Base-by-base conservation (phyloP, 2,888 invertebrate genomes). In the Anaspis maculata region DNA sequence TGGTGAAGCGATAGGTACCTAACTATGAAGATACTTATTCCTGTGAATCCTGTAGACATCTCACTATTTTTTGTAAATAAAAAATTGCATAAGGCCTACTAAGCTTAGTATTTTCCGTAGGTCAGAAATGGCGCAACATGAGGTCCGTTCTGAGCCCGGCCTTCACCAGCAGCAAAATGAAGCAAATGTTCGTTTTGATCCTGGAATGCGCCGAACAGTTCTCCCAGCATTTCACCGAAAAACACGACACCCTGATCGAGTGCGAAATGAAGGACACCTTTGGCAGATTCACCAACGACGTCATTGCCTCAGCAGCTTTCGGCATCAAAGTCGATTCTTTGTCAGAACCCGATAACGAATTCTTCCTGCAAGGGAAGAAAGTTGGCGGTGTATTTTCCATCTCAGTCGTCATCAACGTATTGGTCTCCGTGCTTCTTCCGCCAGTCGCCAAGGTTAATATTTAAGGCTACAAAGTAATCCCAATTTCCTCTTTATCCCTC, bases 241-340 rank as follows among this genome's bases (percentile, higher is more conserved):
- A 53, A 33, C 38, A 50, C 3, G 38, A 59, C 13, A 34, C 53
- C 4, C 31, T 51, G 0, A 32, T 54, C 1, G 61, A 61, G 7
- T 42, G 70, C 1, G 70, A 72, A 25, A 51, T 64, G 34, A 70
- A 66, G 41, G 72, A 73, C 27, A 44, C 66, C 2, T 66, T 65
- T 2, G 61, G 64, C 1, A 58, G 69, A 10, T 71, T 61, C 38
- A 56, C 69, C 1, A 72, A 68, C 37, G 73, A 74, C 44, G 70
- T 73, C 1, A 73, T 74, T 30, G 73, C 72, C 0, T 64, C 69
- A 1, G 64, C 67, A 13, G 72, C 69, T 1, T 73, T 71, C 40
- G 73, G 73, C 0, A 45, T 72, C 2, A 64, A 70, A 41, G 68
- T 73, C 2, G 67, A 77, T 48, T 77, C 77, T 0, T 61, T 72